A percentile compares a stretch with the other conserved stretches of the same genome.
Conservation (phyloP, 1,140 invertebrate species). For the Drosophila sulfurigaster region DNA sequence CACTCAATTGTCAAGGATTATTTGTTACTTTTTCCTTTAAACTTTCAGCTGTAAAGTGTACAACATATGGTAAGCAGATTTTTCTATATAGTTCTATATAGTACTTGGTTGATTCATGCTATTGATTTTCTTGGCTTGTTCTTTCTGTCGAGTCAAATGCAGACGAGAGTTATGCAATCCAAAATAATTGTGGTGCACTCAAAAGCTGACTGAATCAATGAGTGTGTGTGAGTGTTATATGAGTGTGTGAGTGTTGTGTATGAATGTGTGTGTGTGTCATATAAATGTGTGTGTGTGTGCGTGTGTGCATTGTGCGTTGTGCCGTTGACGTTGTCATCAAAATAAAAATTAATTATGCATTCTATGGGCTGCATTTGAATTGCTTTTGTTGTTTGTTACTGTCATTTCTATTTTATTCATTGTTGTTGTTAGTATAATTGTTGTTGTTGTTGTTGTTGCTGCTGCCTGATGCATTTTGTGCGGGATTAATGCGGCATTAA, state of each 20-base stretch:
- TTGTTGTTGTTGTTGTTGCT: conserved; percentile 27
- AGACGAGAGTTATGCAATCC: conserved; percentile 25
- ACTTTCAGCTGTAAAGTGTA: no score
- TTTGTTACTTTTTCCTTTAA: not conserved
- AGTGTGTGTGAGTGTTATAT: not conserved
- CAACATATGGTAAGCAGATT: not conserved
- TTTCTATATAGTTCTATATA: not conserved
- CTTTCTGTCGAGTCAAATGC: conserved; percentile 8
- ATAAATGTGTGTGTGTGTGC: not conserved
- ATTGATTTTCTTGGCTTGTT: conserved; percentile 5
- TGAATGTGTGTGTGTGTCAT: not conserved
- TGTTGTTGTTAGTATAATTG: conserved; percentile 47
- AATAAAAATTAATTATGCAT: conserved; percentile 85
- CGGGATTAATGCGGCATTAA: conserved; percentile 78
- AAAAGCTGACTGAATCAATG: conserved; percentile 3
- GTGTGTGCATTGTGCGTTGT: conserved; percentile 34
- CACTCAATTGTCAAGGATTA: no score
- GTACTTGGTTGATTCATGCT: not conserved
- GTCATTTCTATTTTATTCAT: conserved; percentile 70
- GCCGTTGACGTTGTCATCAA: conserved; percentile 84
- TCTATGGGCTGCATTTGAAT: conserved; percentile 83
- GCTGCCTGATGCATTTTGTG: conserved; percentile 46
- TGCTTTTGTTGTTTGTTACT: conserved; percentile 80
- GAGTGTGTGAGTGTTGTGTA: not conserved
- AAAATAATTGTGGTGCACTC: conserved; percentile 32